phyloP scores from a whole-genome alignment of 2,113 vertebrate genomes.

The Dasyurus viverrinus region DNA sequence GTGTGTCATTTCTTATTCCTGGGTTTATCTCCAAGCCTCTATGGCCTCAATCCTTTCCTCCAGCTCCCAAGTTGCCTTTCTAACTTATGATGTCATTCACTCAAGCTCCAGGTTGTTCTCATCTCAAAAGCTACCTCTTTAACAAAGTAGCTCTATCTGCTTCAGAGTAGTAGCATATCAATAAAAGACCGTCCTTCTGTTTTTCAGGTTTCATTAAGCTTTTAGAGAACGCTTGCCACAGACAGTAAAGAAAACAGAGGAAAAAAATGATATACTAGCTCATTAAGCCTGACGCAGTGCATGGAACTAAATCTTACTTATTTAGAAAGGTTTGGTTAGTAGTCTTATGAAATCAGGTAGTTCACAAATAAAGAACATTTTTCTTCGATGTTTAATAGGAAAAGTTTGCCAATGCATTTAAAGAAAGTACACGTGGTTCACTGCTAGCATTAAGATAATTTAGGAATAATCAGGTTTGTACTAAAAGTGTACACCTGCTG shows the following conservation, averaged over 20 bases:
- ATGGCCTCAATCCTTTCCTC: constrained; percentile 20
- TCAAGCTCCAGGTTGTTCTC: constrained; percentile 29
- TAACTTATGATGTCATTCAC: constrained; percentile 51
- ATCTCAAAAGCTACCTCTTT: constrained; percentile 40
- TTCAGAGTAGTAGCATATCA: constrained; percentile 62
- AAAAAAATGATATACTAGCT: constrained; percentile 69
- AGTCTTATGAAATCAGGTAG: neutral
- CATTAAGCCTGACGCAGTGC: constrained; percentile 42
- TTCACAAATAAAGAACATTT: neutral
- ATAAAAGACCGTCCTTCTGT: constrained; percentile 54
- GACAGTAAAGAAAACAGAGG: constrained; percentile 65
- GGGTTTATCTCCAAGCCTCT: constrained; percentile 42
- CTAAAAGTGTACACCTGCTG: neutral
- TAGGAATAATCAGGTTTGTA: neutral
- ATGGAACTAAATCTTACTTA: neutral
- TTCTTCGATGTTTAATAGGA: constrained; percentile 42
- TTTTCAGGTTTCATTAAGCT: constrained; percentile 66
- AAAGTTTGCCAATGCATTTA: neutral
- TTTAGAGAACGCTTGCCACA: constrained; percentile 57
- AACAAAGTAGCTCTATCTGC: constrained; percentile 10
- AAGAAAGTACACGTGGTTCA: neutral
- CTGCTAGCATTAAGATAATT: neutral
- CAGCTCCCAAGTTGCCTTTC: constrained; percentile 49
- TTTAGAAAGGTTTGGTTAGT: constrained; percentile 20
- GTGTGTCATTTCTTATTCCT: constrained; percentile 28